Evolutionary conservation across 1,140 invertebrate genomes (phyloP).

Genomic region (Drosophila punjabiensis): DNA sequence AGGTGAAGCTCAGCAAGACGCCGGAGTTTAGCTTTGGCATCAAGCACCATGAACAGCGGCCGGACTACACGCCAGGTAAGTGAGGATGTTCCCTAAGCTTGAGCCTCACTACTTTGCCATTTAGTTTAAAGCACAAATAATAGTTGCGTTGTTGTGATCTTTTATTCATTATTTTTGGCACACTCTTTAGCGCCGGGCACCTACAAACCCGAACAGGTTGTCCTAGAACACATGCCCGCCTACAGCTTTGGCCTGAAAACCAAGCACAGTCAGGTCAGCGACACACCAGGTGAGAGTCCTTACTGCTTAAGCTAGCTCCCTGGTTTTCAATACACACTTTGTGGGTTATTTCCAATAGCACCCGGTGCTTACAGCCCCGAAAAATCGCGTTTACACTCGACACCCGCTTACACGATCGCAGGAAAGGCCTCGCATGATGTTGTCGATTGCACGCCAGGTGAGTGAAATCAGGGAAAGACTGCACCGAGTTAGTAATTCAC

Average conservation of each 20-base stretch:
- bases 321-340: neutral
- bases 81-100: constrained; percentile 43
- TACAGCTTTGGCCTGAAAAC: constrained; percentile 88
- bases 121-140: neutral
- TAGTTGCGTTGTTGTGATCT: constrained; percentile 25
- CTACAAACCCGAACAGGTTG: constrained; percentile 89
- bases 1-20: constrained; percentile 87
- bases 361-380: constrained; percentile 87
- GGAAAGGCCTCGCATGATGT: constrained; percentile 88
- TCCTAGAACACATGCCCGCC: constrained; percentile 87
- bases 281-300: constrained; percentile 68
- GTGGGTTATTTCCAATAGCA: constrained; percentile 56
- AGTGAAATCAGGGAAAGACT: constrained; percentile 7
- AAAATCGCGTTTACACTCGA: constrained; percentile 75
- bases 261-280: constrained; percentile 82
- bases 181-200: constrained; percentile 85
- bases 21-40: constrained; percentile 88
- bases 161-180: constrained; percentile 80
- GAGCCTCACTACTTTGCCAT: neutral
- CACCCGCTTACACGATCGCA: constrained; percentile 87
- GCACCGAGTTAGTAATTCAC: neutral
- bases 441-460: constrained; percentile 87
- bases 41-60: constrained; percentile 88
- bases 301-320: neutral
- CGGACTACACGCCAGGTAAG: constrained; percentile 89